A percentile compares a stretch with the other conserved stretches of the same genome.
Conservation (phyloP, 1,140 invertebrate species). For the Zaprionus nigranus region DNA sequence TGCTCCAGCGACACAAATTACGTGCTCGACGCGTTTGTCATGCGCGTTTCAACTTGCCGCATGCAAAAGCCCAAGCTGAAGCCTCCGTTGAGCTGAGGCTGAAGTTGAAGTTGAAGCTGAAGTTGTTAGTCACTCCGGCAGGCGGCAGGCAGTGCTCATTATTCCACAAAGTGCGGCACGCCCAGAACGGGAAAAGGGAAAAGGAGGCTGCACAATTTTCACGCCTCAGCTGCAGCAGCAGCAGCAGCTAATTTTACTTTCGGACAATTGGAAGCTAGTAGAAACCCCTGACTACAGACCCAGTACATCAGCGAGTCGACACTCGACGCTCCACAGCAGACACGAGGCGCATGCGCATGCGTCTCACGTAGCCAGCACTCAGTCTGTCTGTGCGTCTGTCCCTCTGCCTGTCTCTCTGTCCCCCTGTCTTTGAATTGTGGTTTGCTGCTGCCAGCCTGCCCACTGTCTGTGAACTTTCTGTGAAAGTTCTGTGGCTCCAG, state of each 20-base stretch:
- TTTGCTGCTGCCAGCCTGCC: slow-evolving; percentile 10
- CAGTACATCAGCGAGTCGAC: neutral
- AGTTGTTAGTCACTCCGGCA: slow-evolving; percentile 37
- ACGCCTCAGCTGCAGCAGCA: slow-evolving; percentile 41
- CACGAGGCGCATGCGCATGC: slow-evolving; percentile 61
- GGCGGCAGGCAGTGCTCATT: slow-evolving; percentile 19
- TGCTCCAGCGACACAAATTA: slow-evolving; percentile 67
- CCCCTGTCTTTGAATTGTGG: slow-evolving; percentile 7
- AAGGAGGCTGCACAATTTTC: slow-evolving; percentile 39
- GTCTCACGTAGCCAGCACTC: slow-evolving; percentile 58
- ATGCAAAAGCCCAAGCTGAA: slow-evolving; percentile 46
- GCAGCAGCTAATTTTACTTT: slow-evolving; percentile 66
- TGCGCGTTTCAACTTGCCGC: slow-evolving; percentile 61
- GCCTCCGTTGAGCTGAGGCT: neutral
- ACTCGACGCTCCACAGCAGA: neutral
- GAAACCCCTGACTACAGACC: neutral
- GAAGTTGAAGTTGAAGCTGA: slow-evolving; percentile 10
- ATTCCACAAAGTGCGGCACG: slow-evolving; percentile 31
- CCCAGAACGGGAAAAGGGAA: slow-evolving; percentile 1
- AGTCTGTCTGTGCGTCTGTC: neutral
- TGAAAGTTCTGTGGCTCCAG: slow-evolving; percentile 66
- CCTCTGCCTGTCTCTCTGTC: neutral
- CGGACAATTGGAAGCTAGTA: slow-evolving; percentile 17
- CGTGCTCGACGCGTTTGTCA: slow-evolving; percentile 59
- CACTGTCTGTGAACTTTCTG: slow-evolving; percentile 69